phyloP scores from a whole-genome alignment of 1,140 invertebrate species.

The Caligus rogercresseyi region DNA sequence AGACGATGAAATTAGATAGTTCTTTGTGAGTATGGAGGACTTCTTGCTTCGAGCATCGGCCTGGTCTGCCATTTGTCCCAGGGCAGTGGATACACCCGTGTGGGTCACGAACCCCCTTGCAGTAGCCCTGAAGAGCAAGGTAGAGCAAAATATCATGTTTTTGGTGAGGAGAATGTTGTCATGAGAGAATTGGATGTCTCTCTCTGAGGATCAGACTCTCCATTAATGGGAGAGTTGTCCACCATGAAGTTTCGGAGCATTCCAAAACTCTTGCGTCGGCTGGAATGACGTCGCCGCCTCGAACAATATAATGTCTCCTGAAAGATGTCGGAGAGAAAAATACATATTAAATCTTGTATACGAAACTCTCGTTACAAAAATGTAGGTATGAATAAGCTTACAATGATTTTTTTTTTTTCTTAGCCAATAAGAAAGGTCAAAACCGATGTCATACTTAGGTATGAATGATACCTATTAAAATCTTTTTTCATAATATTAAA shows the following conservation, averaged over 20 bases:
- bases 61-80: slow-evolving; percentile 26
- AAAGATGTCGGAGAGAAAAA: no score
- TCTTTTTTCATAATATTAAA: no score
- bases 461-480: no score
- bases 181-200: slow-evolving; percentile 28
- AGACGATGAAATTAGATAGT: slow-evolving; percentile 25
- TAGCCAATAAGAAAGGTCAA: no score
- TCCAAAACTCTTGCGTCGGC: slow-evolving; percentile 26
- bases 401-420: no score
- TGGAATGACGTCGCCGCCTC: slow-evolving; percentile 20
- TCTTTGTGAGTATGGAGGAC: slow-evolving; percentile 25
- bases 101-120: not conserved
- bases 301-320: slow-evolving; percentile 24
- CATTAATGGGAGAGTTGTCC: slow-evolving; percentile 30
- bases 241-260: slow-evolving; percentile 26
- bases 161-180: slow-evolving; percentile 31
- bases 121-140: slow-evolving; percentile 29
- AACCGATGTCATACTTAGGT: no score
- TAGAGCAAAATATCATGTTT: slow-evolving; percentile 32
- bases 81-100: slow-evolving; percentile 22
- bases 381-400: no score
- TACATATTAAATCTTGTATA: no score
- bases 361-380: no score
- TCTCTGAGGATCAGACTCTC: slow-evolving; percentile 30
- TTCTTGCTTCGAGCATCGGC: slow-evolving; percentile 21